Conservation (phyloP, 2,888 invertebrate species). For the Tetragonisca angustula region DNA sequence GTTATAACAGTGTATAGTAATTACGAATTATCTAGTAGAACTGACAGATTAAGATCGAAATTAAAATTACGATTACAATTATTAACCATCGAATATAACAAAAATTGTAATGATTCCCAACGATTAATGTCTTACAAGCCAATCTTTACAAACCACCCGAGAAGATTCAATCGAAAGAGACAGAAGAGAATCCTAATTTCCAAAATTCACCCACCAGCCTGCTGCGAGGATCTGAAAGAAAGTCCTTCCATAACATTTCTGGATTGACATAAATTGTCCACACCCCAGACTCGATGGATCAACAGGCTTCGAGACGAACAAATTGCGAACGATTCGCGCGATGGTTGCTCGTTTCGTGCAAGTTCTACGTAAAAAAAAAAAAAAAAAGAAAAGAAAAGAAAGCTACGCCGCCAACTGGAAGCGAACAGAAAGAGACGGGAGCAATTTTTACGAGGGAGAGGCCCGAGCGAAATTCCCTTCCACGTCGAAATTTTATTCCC, state of each 20-base stretch:
- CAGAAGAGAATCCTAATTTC: not conserved
- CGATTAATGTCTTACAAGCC: no score
- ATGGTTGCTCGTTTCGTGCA: not conserved
- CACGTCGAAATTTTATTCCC: slow-evolving; percentile 59
- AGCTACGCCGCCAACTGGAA: not conserved
- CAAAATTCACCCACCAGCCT: not conserved
- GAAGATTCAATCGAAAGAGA: not conserved
- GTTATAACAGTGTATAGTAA: no score
- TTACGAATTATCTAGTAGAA: no score
- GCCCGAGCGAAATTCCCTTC: slow-evolving; percentile 28
- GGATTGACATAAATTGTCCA: slow-evolving; percentile 35
- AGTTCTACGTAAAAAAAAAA: not conserved
- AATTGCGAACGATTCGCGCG: slow-evolving; percentile 52
- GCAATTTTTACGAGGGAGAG: slow-evolving; percentile 59
- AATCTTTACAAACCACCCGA: not conserved
- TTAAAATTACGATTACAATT: no score
- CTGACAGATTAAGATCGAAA: no score
- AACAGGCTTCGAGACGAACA: slow-evolving; percentile 60
- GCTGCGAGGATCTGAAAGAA: not conserved
- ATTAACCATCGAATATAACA: no score
- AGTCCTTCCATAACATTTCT: not conserved
- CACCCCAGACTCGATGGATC: slow-evolving; percentile 49
- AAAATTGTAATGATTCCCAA: no score
- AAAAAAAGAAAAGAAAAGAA: no score
- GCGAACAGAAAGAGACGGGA: not conserved